Evolutionary conservation across 2,888 invertebrate species (phyloP).

Genomic region (Oxyscelio sp.): DNA sequence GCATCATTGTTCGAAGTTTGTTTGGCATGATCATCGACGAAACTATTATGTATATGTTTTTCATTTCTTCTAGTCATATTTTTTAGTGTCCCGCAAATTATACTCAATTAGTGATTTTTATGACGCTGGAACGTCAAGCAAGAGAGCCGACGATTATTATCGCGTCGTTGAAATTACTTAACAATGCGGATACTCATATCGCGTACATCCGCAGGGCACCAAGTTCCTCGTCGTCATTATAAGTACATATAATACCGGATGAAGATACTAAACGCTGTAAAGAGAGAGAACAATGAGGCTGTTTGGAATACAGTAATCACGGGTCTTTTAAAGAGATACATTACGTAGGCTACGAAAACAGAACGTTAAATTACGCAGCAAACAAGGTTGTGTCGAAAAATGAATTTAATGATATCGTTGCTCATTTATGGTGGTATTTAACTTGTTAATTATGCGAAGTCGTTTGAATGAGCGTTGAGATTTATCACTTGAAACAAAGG

Average conservation of each 20-base stretch:
- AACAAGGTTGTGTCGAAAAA: slow-evolving; percentile 68
- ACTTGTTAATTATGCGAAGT: slow-evolving; percentile 61
- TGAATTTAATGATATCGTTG: slow-evolving; percentile 66
- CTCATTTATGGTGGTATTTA: slow-evolving; percentile 63
- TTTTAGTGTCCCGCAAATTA: slow-evolving; percentile 56
- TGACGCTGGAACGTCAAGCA: slow-evolving; percentile 63
- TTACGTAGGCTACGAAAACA: slow-evolving; percentile 64
- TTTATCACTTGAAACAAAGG: slow-evolving; percentile 61
- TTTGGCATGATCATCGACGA: slow-evolving; percentile 3
- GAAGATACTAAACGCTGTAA: slow-evolving; percentile 72
- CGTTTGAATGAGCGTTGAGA: slow-evolving; percentile 38
- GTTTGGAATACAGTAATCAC: slow-evolving; percentile 65
- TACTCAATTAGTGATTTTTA: slow-evolving; percentile 71
- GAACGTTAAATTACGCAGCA: slow-evolving; percentile 68
- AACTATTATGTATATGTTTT: slow-evolving; percentile 15
- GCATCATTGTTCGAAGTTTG: neutral
- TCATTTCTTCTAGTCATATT: slow-evolving; percentile 41
- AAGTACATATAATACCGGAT: slow-evolving; percentile 73
- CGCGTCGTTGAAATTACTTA: slow-evolving; percentile 72
- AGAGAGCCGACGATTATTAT: slow-evolving; percentile 66
- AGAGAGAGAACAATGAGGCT: slow-evolving; percentile 71
- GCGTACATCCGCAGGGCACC: slow-evolving; percentile 72
- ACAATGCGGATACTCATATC: slow-evolving; percentile 75
- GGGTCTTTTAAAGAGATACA: slow-evolving; percentile 57
- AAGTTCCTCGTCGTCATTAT: slow-evolving; percentile 68